Evolutionary conservation across 2,797 vertebrate genomes (phyloP).

Genomic region (Orestias chungarensis): DNA sequence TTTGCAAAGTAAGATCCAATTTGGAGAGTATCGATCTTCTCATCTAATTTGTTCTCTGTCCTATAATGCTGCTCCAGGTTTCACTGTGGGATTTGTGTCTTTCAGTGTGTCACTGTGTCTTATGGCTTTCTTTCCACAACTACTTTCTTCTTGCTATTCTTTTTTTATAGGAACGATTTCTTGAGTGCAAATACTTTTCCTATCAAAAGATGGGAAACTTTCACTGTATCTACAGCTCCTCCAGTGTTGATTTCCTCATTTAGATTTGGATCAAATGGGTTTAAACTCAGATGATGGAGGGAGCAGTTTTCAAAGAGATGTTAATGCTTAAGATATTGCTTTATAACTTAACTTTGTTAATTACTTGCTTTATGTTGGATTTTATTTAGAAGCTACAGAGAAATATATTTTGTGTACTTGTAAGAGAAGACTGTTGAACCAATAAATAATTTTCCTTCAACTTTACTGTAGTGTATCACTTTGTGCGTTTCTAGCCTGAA

Average conservation of each 20-base stretch:
- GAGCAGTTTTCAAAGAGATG: not conserved
- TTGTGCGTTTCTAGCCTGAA: not conserved
- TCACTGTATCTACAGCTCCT: too few species aligned
- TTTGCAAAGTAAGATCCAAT: not conserved
- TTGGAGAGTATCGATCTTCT: not conserved
- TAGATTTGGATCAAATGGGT: too few species aligned
- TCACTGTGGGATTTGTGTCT: not conserved
- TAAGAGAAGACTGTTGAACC: too few species aligned
- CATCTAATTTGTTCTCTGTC: not conserved
- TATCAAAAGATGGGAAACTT: too few species aligned
- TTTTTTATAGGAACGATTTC: not conserved
- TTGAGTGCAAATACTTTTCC: not conserved
- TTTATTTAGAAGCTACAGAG: not conserved
- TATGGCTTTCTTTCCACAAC: not conserved
- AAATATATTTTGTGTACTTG: not conserved
- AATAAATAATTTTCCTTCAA: not conserved
- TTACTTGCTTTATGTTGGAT: not conserved
- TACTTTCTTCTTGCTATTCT: not conserved
- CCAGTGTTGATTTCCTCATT: too few species aligned
- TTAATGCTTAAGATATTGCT: not conserved
- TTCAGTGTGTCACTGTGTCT: not conserved
- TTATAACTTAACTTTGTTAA: not conserved
- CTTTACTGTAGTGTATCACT: not conserved
- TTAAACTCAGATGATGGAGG: not conserved
- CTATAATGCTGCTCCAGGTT: not conserved